Percentiles rank a stretch among this genome's conserved stretches.
Conservation (phyloP, 1,140 invertebrate species). For the Microplitis mediator region DNA sequence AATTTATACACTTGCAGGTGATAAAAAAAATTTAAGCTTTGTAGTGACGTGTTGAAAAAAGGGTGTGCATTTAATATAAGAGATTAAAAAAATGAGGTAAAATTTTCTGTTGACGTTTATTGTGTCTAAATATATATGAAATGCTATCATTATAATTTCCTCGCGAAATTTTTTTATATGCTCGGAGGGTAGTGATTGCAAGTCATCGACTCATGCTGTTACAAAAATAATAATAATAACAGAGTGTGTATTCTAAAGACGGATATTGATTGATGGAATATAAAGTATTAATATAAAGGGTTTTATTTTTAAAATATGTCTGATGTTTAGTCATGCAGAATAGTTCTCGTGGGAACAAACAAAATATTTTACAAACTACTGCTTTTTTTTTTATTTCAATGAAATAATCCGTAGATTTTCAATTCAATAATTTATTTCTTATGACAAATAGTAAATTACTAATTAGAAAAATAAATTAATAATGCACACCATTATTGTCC, state of each 20-base stretch:
- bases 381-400: too few species aligned
- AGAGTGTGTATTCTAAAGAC: background rate
- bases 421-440: too few species aligned
- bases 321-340: constrained; percentile 54
- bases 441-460: too few species aligned
- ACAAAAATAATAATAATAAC: constrained; percentile 9
- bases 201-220: constrained; percentile 39
- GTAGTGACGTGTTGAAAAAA: constrained; percentile 48
- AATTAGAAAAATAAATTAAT: too few species aligned
- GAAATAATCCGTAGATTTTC: too few species aligned
- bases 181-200: constrained; percentile 38
- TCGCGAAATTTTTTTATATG: constrained; percentile 27
- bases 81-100: background rate
- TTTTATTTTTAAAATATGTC: constrained; percentile 27
- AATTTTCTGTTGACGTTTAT: constrained; percentile 49
- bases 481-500: too few species aligned
- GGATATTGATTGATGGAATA: constrained; percentile 50
- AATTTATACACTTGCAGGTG: too few species aligned
- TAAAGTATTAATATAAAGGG: constrained; percentile 44
- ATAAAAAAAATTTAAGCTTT: constrained; percentile 15
- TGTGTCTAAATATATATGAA: constrained; percentile 47
- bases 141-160: constrained; percentile 50
- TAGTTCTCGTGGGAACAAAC: constrained; percentile 29
- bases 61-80: constrained; percentile 36
- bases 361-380: too few species aligned